These are phyloP conservation scores for Acropternis orthonyx DNA, from an alignment of 2,797 vertebrate genomes.

Conservation along the genomic window DNA sequence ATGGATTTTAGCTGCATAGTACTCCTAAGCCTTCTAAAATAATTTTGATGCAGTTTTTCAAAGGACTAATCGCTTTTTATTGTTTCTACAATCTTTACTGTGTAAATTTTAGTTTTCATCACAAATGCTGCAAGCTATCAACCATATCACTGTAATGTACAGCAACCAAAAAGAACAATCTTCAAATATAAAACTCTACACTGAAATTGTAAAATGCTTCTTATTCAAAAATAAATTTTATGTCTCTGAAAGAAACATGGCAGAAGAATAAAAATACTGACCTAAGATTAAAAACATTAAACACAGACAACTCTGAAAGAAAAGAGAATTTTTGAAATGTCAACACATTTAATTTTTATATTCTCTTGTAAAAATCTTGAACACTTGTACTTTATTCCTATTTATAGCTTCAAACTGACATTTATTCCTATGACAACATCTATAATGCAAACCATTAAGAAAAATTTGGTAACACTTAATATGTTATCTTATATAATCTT, in stretches of 20 bases:
- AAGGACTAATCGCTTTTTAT: neutral
- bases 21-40: neutral
- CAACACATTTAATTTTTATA: neutral
- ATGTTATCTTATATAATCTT: neutral
- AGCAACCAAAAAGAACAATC: neutral
- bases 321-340: neutral
- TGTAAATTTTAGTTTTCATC: neutral
- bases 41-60: neutral
- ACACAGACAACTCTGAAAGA: neutral
- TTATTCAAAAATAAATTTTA: neutral
- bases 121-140: neutral
- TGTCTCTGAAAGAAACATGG: neutral
- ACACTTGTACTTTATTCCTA: neutral
- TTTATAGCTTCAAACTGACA: neutral
- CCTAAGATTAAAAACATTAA: neutral
- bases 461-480: neutral
- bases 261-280: neutral
- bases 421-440: neutral
- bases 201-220: neutral
- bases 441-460: neutral
- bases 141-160: neutral
- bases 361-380: neutral
- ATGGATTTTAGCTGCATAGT: neutral
- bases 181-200: neutral
- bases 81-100: neutral